Conservation (phyloP, 1,140 invertebrate genomes). For the Chironomus striatipennis region DNA sequence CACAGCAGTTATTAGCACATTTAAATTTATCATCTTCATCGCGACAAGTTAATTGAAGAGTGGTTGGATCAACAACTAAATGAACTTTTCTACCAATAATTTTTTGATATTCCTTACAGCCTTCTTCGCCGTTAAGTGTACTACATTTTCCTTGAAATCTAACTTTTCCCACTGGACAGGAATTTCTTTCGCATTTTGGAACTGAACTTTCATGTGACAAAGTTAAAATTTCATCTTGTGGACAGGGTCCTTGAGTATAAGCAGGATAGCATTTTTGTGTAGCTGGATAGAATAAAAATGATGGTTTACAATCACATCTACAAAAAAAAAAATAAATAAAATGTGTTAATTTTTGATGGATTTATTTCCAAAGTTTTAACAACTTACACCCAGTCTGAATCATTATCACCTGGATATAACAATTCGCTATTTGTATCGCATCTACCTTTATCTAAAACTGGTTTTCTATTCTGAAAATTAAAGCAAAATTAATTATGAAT, state of each 20-base stretch:
- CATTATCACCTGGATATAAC: slow-evolving; percentile 51
- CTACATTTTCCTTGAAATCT: slow-evolving; percentile 44
- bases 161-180: slow-evolving; percentile 46
- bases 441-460: slow-evolving; percentile 46
- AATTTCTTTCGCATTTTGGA: slow-evolving; percentile 51
- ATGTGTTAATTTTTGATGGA: background rate
- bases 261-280: slow-evolving; percentile 51
- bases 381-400: slow-evolving; percentile 50
- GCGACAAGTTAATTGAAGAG: background rate
- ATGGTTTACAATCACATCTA: slow-evolving; percentile 33
- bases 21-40: slow-evolving; percentile 9
- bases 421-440: slow-evolving; percentile 52
- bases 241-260: slow-evolving; percentile 53
- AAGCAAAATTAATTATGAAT: slow-evolving; percentile 4
- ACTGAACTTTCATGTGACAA: slow-evolving; percentile 42
- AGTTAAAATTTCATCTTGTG: slow-evolving; percentile 44
- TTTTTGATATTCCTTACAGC: slow-evolving; percentile 35
- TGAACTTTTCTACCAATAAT: slow-evolving; percentile 28
- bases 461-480: slow-evolving; percentile 43
- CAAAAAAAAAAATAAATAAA: background rate
- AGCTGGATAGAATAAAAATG: slow-evolving; percentile 50
- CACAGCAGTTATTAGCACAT: background rate
- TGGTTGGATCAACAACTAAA: slow-evolving; percentile 29
- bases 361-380: background rate
- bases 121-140: slow-evolving; percentile 38